Evolutionary conservation across 1,140 invertebrate species (phyloP), one percentile per base, ranked within the genome.

Genomic region (Sitobion miscanthi): DNA sequence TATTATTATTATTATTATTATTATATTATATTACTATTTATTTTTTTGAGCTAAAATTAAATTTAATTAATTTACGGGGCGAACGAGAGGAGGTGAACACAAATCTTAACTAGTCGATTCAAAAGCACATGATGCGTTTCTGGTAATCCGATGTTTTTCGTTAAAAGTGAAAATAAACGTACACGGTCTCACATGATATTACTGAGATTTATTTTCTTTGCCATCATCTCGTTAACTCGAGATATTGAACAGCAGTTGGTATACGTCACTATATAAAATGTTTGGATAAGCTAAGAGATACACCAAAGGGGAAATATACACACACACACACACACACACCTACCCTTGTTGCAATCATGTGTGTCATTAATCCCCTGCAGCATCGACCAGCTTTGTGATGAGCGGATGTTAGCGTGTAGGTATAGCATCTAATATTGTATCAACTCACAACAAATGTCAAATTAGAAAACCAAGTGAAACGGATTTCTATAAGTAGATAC

Each of bases 161-260:
- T 77, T 17, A n/a, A n/a, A 77, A 30, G 62, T n/a, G n/a, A 77
- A 77, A 77, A 77, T n/a, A n/a, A 77, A 77, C 14, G 1, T 69
- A 77, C 14, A 2, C n/a, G 62, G n/a, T 14, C 62, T 77, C 62
- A 17, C 62, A 77, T 77, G 14, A 77, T 77, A 77, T 77, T n/a
- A 17, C n/a, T 77, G 62, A 77, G n/a, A 77, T 77, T 77, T 77
- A 77, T 77, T 77, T 77, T n/a, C n/a, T 77, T 77, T 77, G n/a
- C 62, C 62, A 14, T 77, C n/a, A n/a, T 77, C 62, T 77, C 30
- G 62, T 77, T 77, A 77, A 77, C 62, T 77, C 30, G 17, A 77
- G 30, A 77, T 77, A 6, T 35, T 17, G n/a, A 77, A 77, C 62
- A 77, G 62, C n/a, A 77, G 62, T 77, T n/a, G 62, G 62, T 77